A percentile compares a stretch with the other conserved stretches of the same genome.
These are phyloP conservation scores for Prosopocoilus inquinatus DNA, from an alignment of 2,888 invertebrate species.

Conservation along the genomic window DNA sequence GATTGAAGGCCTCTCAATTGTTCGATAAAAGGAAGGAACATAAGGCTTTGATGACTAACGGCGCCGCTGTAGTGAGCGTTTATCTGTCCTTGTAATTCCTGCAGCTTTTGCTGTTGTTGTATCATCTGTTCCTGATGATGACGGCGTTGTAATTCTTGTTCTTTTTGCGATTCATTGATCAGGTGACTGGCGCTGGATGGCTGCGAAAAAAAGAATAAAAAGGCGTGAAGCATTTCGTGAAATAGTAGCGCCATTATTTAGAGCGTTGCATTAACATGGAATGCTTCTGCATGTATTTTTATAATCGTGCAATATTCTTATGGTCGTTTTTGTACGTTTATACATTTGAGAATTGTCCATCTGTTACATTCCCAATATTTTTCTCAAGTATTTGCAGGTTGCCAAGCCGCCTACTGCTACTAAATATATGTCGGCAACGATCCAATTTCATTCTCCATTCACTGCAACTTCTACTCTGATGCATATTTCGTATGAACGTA, in stretches of 20 bases:
- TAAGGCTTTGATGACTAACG: slow-evolving; percentile 61
- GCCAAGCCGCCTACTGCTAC: slow-evolving; percentile 53
- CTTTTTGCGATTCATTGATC: slow-evolving; percentile 30
- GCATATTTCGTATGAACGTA: slow-evolving; percentile 15
- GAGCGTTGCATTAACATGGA: slow-evolving; percentile 15
- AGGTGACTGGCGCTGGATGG: slow-evolving; percentile 25
- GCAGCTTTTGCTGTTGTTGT: slow-evolving; percentile 59
- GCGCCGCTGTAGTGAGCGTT: slow-evolving; percentile 52
- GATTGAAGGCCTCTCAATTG: slow-evolving; percentile 54
- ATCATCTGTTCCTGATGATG: slow-evolving; percentile 60
- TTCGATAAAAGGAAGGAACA: slow-evolving; percentile 70
- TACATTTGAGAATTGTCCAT: slow-evolving; percentile 46
- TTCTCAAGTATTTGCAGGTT: slow-evolving; percentile 50
- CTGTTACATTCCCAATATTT: slow-evolving; percentile 47
- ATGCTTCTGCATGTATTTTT: slow-evolving; percentile 16
- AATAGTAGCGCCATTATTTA: slow-evolving; percentile 18
- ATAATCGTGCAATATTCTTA: slow-evolving; percentile 21
- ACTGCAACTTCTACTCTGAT: slow-evolving; percentile 31
- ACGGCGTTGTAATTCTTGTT: slow-evolving; percentile 70
- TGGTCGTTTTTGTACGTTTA: slow-evolving; percentile 27
- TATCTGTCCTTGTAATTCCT: slow-evolving; percentile 61
- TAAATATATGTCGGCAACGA: slow-evolving; percentile 53
- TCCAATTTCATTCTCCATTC: slow-evolving; percentile 55
- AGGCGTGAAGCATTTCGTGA: slow-evolving; percentile 12
- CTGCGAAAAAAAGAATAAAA: slow-evolving; percentile 25